Evolutionary conservation across 2,888 invertebrate genomes (phyloP), one percentile per base, ranked within the genome.

Genomic region (Epirrhoe alternata): DNA sequence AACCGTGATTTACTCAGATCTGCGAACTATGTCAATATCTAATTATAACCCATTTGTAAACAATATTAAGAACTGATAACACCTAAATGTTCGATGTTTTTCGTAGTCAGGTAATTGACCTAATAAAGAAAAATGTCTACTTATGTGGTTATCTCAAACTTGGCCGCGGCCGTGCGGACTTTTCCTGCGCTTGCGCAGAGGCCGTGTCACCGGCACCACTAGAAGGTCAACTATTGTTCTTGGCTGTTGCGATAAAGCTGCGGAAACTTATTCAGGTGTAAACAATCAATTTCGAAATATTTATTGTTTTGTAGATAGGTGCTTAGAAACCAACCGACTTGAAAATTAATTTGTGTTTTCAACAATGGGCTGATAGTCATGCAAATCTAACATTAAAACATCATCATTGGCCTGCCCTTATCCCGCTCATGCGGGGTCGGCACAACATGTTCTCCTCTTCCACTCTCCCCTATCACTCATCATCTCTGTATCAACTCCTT

Each of bases 151-250:
- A 12, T 6, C 50, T 45, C 10, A 50, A 55, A 38, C 52, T 53
- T 51, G 50, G 35, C 58, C 58, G 33, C 35, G 7, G 31, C 8
- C 38, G 14, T 5, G 24, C 14, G 1, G 14, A 30, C 59, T 31
- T 63, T 60, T 60, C 63, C 60, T 47, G 67, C 62, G 66, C 38
- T 6, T 35, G 66, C 60, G 67, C 60, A 67, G 35, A 49, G 52
- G 38, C 56, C 67, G 64, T 68, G 60, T 64, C 64, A 56, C 56
- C 63, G 62, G 30, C 54, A 33, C 17, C 57, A 51, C 17, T 14
- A n/a, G 55, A 63, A 68, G 67, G 64, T 57, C 57, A 68, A 56
- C 52, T 53, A 57, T 68, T 68, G 60, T 68, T 64, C 60, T 52
- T 55, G 55, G 33, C 1, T 57, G 47, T 56, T 63, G 56, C 67